These are phyloP conservation scores for Nomada ruficornis DNA, from an alignment of 2,888 invertebrate species.

Conservation along the genomic window DNA sequence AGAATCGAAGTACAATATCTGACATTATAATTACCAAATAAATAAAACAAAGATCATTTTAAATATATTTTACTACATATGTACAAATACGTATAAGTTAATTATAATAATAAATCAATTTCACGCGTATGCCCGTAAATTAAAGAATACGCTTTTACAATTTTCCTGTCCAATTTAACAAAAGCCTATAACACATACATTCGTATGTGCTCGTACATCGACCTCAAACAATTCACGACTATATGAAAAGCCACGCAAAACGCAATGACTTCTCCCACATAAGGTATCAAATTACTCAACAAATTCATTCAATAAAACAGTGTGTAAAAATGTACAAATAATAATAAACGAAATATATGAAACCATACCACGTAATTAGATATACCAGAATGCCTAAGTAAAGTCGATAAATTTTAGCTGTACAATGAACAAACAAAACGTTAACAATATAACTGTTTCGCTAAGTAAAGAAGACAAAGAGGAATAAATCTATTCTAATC, in stretches of 20 bases:
- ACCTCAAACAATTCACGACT: background rate
- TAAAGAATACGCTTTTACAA: background rate
- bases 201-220: slow-evolving; percentile 3
- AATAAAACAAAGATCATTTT: too few species aligned
- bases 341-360: background rate
- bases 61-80: too few species aligned
- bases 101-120: background rate
- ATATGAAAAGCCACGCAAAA: background rate
- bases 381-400: background rate
- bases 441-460: background rate
- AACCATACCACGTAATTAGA: background rate
- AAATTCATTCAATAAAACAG: background rate
- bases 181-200: background rate
- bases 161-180: background rate
- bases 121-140: too few species aligned
- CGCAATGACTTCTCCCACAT: too few species aligned
- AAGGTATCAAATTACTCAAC: background rate
- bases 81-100: too few species aligned
- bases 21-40: too few species aligned
- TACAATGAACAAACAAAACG: background rate
- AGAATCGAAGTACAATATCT: background rate
- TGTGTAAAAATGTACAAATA: background rate
- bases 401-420: background rate
- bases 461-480: background rate
- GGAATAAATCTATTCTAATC: background rate